Percentiles rank a stretch among this genome's conserved stretches.
These are phyloP conservation scores for Aphelenchoides besseyi DNA, from an alignment of 1,140 invertebrate genomes.

Conservation along the genomic window DNA sequence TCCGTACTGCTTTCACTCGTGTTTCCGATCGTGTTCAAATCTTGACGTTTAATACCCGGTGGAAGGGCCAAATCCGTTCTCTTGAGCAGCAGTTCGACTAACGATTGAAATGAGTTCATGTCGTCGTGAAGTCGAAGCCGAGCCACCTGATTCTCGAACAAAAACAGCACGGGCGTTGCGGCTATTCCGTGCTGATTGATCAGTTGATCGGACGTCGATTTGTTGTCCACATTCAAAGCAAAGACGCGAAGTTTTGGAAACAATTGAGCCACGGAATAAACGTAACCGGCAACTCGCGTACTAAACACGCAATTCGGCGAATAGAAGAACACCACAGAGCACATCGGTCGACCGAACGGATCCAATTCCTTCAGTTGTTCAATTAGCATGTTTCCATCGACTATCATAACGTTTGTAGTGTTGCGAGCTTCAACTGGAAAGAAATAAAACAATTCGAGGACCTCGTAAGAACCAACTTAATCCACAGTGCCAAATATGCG, in stretches of 20 bases:
- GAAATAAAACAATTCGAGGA: neutral
- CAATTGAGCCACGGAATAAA: neutral
- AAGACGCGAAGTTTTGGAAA: conserved; percentile 9
- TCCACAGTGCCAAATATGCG: neutral
- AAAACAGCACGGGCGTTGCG: neutral
- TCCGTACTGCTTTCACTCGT: neutral
- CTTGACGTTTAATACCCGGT: neutral
- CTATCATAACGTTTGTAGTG: neutral
- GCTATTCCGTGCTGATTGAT: conserved; percentile 15
- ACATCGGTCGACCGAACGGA: neutral
- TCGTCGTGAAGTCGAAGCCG: neutral
- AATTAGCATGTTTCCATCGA: neutral
- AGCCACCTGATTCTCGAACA: conserved; percentile 3
- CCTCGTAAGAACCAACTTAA: neutral
- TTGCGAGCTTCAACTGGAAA: neutral
- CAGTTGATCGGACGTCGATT: neutral
- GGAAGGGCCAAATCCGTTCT: neutral
- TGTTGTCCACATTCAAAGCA: neutral
- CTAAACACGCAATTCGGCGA: conserved; percentile 2
- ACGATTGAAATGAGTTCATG: neutral
- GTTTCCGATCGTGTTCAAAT: neutral
- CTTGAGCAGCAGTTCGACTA: neutral
- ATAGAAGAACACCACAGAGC: neutral
- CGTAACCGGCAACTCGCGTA: neutral
- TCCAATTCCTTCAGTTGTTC: neutral